These are phyloP conservation scores for Leptodactylus fuscus DNA, from an alignment of 2,113 vertebrate species.

Conservation along the genomic window DNA sequence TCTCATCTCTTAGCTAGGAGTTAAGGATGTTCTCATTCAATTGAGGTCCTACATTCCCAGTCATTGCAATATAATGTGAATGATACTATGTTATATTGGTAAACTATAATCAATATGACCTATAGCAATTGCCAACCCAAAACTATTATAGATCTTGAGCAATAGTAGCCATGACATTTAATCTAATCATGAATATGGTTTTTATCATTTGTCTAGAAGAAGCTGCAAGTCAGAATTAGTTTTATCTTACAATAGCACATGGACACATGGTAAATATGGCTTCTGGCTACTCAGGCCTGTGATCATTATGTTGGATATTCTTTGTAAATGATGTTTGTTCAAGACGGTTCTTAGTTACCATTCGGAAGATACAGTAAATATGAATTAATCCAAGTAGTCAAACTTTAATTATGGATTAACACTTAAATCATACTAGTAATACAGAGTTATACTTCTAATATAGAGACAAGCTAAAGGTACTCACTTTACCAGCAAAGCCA, in stretches of 20 bases:
- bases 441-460: too few relatives aligned
- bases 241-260: background rate
- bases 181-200: conserved; percentile 2
- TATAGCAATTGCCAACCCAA: conserved; percentile 9
- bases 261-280: background rate
- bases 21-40: conserved; percentile 53
- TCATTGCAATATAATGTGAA: conserved; percentile 24
- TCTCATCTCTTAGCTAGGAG: conserved; percentile 46
- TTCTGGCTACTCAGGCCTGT: background rate
- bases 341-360: too few relatives aligned
- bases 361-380: too few relatives aligned
- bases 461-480: too few relatives aligned
- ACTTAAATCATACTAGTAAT: too few relatives aligned
- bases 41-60: background rate
- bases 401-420: too few relatives aligned
- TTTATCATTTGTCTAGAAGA: background rate
- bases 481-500: too few relatives aligned
- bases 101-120: conserved; percentile 34
- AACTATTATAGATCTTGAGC: background rate
- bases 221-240: background rate
- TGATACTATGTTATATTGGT: background rate
- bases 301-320: background rate
- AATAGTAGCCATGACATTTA: conserved; percentile 3
- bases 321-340: too few relatives aligned
- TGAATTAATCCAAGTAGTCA: too few relatives aligned